Evolutionary conservation across 2,113 vertebrate species (phyloP), one percentile per base, ranked within the genome.

Genomic region (Opisthocomus hoazin): DNA sequence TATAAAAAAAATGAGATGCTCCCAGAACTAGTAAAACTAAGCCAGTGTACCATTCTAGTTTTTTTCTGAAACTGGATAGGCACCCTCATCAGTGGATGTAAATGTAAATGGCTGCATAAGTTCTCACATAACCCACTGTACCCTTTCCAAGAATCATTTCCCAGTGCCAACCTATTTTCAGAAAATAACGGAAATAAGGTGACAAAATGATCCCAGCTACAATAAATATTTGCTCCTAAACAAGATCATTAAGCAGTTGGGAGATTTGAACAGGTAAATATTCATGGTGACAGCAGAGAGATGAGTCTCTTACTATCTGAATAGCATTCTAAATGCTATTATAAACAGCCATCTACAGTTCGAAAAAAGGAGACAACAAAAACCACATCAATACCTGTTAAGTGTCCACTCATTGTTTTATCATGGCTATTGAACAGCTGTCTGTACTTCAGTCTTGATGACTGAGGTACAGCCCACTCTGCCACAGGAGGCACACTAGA

Each of bases 361-460:
- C 0, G 0, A 41, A 43, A 56, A 36, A 53, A 71, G 22, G 29
- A 69, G 41, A 71, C 27, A 53, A 65, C 5, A 87, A 80, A 65
- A 73, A 68, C n/a, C 60, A 54, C 13, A 76, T 32, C 78, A 87
- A 87, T 98, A 99, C 99, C 99, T 97, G 99, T 99, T 94, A 99
- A 96, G 90, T 99, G 99, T 87, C 99, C 99, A 75, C 99, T 99
- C 99, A 99, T 99, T 94, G 99, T 99, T 98, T 99, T 99, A 97
- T 99, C 99, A 7, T 99, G 99, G 91, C 99, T 99, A 96, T 99
- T 99, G 97, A 99, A 99, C 69, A 99, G 98, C 94, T 99, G 99
- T 64, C 99, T 98, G 97, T 99, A 99, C 97, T 99, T 99, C 63
- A 99, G 98, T 41, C 99, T 98, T 23, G 99, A 99, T 37, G 99